Evolutionary conservation across 1,140 invertebrate species (phyloP).

Genomic region (Halesus radiatus): DNA sequence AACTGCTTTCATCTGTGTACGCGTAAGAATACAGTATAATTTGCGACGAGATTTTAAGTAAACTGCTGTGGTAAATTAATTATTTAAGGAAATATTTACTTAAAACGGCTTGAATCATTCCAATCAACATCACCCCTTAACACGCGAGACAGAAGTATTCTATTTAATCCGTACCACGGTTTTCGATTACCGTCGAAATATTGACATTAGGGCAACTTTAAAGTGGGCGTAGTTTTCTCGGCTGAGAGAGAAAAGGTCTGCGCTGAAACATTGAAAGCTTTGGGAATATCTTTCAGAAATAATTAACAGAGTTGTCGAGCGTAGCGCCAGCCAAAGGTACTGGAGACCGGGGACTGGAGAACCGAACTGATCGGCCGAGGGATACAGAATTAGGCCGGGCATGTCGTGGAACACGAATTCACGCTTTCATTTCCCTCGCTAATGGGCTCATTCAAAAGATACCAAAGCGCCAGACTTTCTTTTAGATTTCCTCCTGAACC

Average conservation of each 20-base stretch:
- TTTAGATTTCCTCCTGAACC: background rate
- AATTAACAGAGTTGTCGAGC: background rate
- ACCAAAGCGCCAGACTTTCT: background rate
- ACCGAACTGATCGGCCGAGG: background rate
- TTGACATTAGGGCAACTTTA: background rate
- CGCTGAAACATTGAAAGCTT: background rate
- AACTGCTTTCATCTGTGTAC: too few relatives aligned
- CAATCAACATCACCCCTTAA: too few relatives aligned
- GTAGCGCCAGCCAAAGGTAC: background rate
- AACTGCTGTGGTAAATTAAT: too few relatives aligned
- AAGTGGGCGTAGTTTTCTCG: background rate
- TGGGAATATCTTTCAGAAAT: conserved; percentile 1
- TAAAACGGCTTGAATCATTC: too few relatives aligned
- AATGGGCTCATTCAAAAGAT: conserved; percentile 8
- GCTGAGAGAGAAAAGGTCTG: background rate
- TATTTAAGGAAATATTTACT: too few relatives aligned
- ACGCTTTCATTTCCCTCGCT: background rate
- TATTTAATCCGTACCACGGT: background rate
- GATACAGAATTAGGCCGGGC: background rate
- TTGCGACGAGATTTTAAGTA: too few relatives aligned
- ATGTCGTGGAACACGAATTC: conserved; percentile 3
- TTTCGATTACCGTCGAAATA: background rate
- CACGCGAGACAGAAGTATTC: background rate
- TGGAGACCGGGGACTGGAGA: background rate
- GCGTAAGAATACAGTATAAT: too few relatives aligned